Base-by-base conservation (phyloP, 2,888 invertebrate genomes). In the Lithosia quadra region DNA sequence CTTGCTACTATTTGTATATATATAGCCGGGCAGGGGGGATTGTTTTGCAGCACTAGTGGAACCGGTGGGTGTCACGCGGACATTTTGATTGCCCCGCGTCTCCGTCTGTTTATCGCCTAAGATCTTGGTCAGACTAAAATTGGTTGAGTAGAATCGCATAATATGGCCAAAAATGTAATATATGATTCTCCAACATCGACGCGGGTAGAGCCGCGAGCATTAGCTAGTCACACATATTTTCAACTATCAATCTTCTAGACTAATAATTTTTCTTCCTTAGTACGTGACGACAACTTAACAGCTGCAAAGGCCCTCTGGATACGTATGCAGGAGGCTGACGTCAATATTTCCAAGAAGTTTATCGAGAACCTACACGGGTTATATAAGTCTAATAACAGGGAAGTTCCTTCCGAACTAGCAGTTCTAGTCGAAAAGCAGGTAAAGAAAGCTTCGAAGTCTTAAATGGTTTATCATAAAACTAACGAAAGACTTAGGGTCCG, bases 261-360 rank as follows among this genome's bases (percentile, higher is more conserved):
- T 56, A 56, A 15, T 56, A 13, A 21, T 4, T 13, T 22, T 49
- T 18, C 43, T 49, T 56, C 59, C 10, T 62, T 84, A 96, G 96
- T 94, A 85, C 91, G 93, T 10, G 92, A 93, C 9, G 94, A 95
- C 77, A 91, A 95, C 74, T 90, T 84, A 74, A 79, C 88, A 34
- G 88, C 87, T 39, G 96, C 95, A 0, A 34, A 95, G 5, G 79
- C 85, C 0, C 89, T 96, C 8, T 95, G 95, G 93, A 86, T 86
- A 39, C 87, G 88, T 72, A 92, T 96, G 89, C 92, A 95, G 76
- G 95, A 95, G 24, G 80, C 82, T 0, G 91, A 95, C 71, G 74
- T 92, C 18, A 82, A 82, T 0, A 93, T 95, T 0, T 90, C 93
- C 0, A 86, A 91, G 78, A 92, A 92, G 74, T 91, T 96, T 69